Evolutionary conservation across 2,113 vertebrate species (phyloP).

Genomic region (rabbit (Oryctolagus cuniculus)): mOryCun1.1 NC_091435.1:3494001-3494500

Average conservation of each 20-base stretch:
- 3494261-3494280: background rate
- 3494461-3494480: background rate
- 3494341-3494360: background rate
- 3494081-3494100: background rate
- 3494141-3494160: background rate
- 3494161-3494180: constrained; percentile 40
- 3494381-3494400: too few species aligned
- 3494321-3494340: background rate
- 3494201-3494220: constrained; percentile 2
- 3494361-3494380: background rate
- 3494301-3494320: background rate
- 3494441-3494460: background rate
- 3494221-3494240: constrained; percentile 33
- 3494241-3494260: background rate
- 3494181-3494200: background rate
- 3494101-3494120: too few species aligned
- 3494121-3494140: background rate
- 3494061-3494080: rapidly evolving
- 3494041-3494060: background rate
- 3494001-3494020: background rate
- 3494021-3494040: rapidly evolving
- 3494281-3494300: constrained; percentile 11
- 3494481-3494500: too few species aligned
- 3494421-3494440: background rate
- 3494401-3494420: background rate